Conservation (phyloP, 2,888 invertebrate species). For the Lasioglossum lativentre region DNA sequence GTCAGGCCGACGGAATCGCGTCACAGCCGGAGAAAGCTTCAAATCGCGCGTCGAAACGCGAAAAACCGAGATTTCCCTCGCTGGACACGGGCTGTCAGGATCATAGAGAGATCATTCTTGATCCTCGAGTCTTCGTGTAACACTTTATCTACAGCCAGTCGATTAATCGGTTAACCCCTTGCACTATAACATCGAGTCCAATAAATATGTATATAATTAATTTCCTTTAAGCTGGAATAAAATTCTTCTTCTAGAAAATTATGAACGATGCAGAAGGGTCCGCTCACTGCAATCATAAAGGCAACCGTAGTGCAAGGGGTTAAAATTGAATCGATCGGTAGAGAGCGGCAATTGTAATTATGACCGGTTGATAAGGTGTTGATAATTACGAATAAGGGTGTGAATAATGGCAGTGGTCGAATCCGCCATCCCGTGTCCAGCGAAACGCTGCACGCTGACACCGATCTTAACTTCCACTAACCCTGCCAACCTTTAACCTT, state of each 20-base stretch:
- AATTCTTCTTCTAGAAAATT: neutral
- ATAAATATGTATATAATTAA: no score
- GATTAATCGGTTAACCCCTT: neutral
- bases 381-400: neutral
- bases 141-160: neutral
- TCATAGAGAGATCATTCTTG: neutral
- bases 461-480: constrained; percentile 23
- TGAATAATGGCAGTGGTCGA: neutral
- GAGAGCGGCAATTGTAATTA: neutral
- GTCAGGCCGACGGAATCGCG: constrained; percentile 41
- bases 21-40: constrained; percentile 38
- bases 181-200: no score
- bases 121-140: neutral
- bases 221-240: neutral
- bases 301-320: no score
- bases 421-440: constrained; percentile 20
- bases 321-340: no score
- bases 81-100: constrained; percentile 46
- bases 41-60: constrained; percentile 10
- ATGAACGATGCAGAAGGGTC: no score
- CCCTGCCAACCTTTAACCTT: neutral
- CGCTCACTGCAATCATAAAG: no score
- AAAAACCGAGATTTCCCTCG: constrained; percentile 36
- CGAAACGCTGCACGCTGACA: constrained; percentile 37
- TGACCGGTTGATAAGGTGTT: neutral